A percentile compares a stretch with the other conserved stretches of the same genome.
Evolutionary conservation across 2,888 invertebrate genomes (phyloP).

Genomic region (Neoascia interrupta): DNA sequence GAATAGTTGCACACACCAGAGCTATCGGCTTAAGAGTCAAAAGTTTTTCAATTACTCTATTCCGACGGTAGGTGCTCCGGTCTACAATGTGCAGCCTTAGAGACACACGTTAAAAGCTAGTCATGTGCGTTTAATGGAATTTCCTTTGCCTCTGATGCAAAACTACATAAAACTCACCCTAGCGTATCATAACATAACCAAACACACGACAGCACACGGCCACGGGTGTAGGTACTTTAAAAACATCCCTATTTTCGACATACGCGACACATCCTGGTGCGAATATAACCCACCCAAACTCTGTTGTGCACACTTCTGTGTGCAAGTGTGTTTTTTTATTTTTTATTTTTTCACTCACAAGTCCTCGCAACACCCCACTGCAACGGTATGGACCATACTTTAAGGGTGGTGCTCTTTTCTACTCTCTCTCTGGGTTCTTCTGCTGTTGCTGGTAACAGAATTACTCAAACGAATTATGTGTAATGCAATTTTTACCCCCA

Average conservation of each 20-base stretch:
- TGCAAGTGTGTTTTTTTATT: conserved; percentile 6
- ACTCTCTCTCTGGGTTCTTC: conserved; percentile 1
- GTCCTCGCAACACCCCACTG: conserved; percentile 15
- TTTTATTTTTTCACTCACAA: conserved; percentile 4
- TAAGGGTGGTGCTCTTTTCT: conserved; percentile 29
- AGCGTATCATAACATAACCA: conserved; percentile 52
- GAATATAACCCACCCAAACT: conserved; percentile 47
- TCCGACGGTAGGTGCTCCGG: not conserved
- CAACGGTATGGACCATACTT: too few relatives aligned
- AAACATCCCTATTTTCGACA: conserved; percentile 5
- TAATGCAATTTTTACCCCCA: conserved; percentile 41
- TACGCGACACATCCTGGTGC: conserved; percentile 60
- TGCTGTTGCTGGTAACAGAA: conserved; percentile 46
- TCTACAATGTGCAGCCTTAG: not conserved
- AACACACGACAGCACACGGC: not conserved
- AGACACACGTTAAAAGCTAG: conserved; percentile 65
- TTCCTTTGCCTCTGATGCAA: conserved; percentile 55
- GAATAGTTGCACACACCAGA: too few relatives aligned
- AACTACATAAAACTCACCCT: conserved; percentile 65
- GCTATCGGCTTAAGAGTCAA: conserved; percentile 47
- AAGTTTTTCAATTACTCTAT: conserved; percentile 64
- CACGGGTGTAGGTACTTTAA: not conserved
- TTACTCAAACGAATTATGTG: conserved; percentile 65
- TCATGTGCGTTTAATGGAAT: conserved; percentile 66
- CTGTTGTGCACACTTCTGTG: conserved; percentile 16